Conservation (phyloP, 2,888 invertebrate species). For the Axea sp. region DNA sequence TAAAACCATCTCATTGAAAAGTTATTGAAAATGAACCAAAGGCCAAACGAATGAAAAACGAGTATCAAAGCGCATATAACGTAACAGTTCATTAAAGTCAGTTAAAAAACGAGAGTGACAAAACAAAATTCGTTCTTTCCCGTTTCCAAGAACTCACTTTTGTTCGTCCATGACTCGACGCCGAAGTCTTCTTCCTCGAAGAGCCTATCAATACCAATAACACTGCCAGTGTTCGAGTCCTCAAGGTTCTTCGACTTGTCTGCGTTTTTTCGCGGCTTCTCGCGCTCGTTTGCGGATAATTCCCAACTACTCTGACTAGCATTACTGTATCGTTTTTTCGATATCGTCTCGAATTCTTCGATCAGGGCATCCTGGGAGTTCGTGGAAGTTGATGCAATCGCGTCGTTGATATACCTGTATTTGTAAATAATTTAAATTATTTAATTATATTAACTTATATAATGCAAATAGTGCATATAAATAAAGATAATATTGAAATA, state of each 20-base stretch:
- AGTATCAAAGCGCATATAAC: constrained; percentile 33
- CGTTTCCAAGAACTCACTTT: constrained; percentile 70
- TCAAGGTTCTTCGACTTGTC: constrained; percentile 72
- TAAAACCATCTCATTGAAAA: constrained; percentile 25
- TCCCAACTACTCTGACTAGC: constrained; percentile 78
- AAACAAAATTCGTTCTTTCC: neutral
- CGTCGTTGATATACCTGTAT: constrained; percentile 73
- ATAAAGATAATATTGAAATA: too few relatives aligned
- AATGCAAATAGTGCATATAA: too few relatives aligned
- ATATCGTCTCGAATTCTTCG: constrained; percentile 71
- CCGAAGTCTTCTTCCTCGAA: constrained; percentile 80
- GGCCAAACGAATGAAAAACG: constrained; percentile 10
- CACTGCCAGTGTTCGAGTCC: constrained; percentile 79
- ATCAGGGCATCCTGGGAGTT: constrained; percentile 76
- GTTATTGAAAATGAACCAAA: constrained; percentile 1
- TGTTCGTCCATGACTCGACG: constrained; percentile 74
- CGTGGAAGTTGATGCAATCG: constrained; percentile 69
- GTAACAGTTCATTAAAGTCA: constrained; percentile 11
- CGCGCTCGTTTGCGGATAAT: constrained; percentile 73
- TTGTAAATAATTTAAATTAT: too few relatives aligned
- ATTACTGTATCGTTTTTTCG: constrained; percentile 75
- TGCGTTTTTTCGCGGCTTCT: constrained; percentile 55
- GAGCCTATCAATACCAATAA: constrained; percentile 84
- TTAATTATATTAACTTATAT: too few relatives aligned
- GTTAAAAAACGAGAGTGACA: constrained; percentile 5